phyloP scores from a whole-genome alignment of 2,797 vertebrate genomes.

The Sylvia borin region DNA sequence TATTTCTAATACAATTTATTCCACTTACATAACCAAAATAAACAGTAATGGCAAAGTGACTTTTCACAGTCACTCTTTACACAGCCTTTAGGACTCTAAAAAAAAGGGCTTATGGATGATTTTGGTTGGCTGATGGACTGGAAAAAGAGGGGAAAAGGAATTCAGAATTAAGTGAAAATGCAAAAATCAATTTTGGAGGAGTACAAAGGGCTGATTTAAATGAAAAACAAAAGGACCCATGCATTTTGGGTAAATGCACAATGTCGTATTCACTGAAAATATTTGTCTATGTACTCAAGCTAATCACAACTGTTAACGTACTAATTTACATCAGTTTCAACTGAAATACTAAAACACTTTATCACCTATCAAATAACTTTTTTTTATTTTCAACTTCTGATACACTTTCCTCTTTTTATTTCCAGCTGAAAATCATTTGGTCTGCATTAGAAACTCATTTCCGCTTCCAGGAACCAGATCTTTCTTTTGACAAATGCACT shows the following conservation, averaged over 20 bases:
- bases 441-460: slow-evolving; percentile 23
- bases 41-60: not conserved
- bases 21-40: not conserved
- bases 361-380: not conserved
- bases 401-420: not conserved
- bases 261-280: not conserved
- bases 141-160: not conserved
- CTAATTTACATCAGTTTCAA: not conserved
- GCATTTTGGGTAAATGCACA: rapidly evolving
- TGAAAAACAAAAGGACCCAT: not conserved
- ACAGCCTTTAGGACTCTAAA: not conserved
- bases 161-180: not conserved
- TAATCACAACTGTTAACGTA: not conserved
- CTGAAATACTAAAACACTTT: not conserved
- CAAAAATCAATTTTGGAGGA: not conserved
- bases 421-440: slow-evolving; percentile 30
- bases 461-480: not conserved
- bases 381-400: not conserved
- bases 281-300: not conserved
- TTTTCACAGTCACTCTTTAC: not conserved
- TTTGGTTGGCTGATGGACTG: not conserved
- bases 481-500: not conserved
- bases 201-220: not conserved
- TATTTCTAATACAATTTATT: not conserved
- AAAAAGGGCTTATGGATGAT: not conserved